These are phyloP conservation scores for Spisula subtruncata DNA, from an alignment of 2,888 invertebrate genomes.

Conservation along the genomic window DNA sequence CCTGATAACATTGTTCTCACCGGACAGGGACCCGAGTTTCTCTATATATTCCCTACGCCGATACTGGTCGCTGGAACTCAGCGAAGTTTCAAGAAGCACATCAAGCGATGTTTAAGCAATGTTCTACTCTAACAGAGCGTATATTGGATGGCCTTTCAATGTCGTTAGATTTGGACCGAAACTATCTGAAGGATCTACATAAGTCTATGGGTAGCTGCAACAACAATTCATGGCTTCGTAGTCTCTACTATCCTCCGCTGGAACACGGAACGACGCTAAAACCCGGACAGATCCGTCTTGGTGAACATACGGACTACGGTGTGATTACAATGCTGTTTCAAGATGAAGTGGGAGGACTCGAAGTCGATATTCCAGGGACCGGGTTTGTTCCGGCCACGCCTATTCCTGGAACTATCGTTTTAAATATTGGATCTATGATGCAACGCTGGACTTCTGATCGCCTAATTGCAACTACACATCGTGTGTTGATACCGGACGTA, in stretches of 20 bases:
- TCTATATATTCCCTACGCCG: constrained; percentile 41
- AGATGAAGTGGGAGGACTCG: constrained; percentile 73
- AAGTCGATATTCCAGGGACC: constrained; percentile 91
- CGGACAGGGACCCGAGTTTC: too few species aligned
- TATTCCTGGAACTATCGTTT: constrained; percentile 92
- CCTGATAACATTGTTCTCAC: too few species aligned
- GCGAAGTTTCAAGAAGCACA: constrained; percentile 38
- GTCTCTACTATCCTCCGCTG: constrained; percentile 50
- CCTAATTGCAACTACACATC: constrained; percentile 90
- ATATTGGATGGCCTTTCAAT: constrained; percentile 48
- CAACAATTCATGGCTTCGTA: constrained; percentile 44
- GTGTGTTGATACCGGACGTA: constrained; percentile 71
- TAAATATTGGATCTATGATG: constrained; percentile 93
- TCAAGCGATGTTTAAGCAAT: constrained; percentile 33
- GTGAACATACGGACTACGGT: constrained; percentile 77
- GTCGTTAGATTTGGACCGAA: constrained; percentile 30
- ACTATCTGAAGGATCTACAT: constrained; percentile 39
- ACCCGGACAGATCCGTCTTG: constrained; percentile 73
- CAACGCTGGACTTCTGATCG: constrained; percentile 92
- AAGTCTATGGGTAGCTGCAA: constrained; percentile 14
- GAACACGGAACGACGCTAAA: constrained; percentile 39
- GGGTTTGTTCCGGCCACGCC: constrained; percentile 93
- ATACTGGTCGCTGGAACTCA: constrained; percentile 34
- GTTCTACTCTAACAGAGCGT: constrained; percentile 35
- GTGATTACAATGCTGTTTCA: constrained; percentile 74